Evolutionary conservation across 2,113 vertebrate genomes (phyloP).

Genomic region (Maccullochella peelii): DNA sequence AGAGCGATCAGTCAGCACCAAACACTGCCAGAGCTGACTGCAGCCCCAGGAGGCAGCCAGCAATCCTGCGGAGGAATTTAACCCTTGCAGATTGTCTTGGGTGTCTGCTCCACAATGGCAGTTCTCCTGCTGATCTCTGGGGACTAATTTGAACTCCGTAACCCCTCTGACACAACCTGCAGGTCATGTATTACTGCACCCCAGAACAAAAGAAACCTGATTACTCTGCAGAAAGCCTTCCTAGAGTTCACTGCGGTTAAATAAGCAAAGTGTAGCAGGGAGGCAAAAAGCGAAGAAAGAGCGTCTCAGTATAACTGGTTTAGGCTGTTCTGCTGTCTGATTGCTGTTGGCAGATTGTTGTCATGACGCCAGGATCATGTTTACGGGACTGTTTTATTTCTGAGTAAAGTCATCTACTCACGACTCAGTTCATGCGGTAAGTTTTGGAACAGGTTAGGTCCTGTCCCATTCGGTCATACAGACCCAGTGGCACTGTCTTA

Average conservation of each 20-base stretch:
- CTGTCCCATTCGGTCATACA: slow-evolving; percentile 59
- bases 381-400: slow-evolving; percentile 46
- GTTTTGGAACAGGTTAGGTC: slow-evolving; percentile 69
- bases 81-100: slow-evolving; percentile 68
- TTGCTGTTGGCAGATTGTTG: slow-evolving; percentile 62
- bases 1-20: slow-evolving; percentile 80
- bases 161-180: slow-evolving; percentile 37
- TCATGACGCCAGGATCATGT: slow-evolving; percentile 54
- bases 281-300: slow-evolving; percentile 4
- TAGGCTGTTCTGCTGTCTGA: slow-evolving; percentile 72
- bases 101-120: slow-evolving; percentile 34
- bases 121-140: slow-evolving; percentile 33
- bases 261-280: slow-evolving; percentile 2
- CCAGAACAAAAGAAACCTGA: slow-evolving; percentile 58
- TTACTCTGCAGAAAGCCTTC: slow-evolving; percentile 66
- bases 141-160: slow-evolving; percentile 45
- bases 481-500: slow-evolving; percentile 41
- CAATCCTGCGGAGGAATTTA: slow-evolving; percentile 82
- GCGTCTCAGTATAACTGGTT: slow-evolving; percentile 72
- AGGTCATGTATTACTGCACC: slow-evolving; percentile 28
- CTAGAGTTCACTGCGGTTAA: slow-evolving; percentile 21
- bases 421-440: slow-evolving; percentile 44
- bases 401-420: slow-evolving; percentile 22
- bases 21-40: slow-evolving; percentile 72
- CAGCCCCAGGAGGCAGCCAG: slow-evolving; percentile 71